Evolutionary conservation across 2,797 vertebrate genomes (phyloP), one percentile per base, ranked within the genome.

Genomic region (Chelon labrosus): DNA sequence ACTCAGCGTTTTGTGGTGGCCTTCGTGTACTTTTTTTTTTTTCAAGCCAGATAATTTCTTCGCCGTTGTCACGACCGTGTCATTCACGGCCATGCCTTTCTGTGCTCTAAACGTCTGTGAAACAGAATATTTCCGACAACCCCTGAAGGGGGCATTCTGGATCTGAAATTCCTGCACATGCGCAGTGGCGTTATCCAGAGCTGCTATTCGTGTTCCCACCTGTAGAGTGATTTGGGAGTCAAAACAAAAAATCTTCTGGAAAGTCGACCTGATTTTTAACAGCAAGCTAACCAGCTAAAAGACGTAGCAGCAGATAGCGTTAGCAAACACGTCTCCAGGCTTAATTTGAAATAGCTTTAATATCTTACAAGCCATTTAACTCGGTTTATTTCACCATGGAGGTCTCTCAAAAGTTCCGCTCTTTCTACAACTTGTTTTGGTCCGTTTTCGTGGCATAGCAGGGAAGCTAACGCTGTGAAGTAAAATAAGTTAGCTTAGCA

Each of bases 231-330:
- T 42, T 42, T 39, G 49, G 58, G 85, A 90, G 82, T 86, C 85
- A 88, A 86, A 92, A 91, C 91, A 88, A 88, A 84, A 84, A 82
- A 63, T 80, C 76, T 90, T 88, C 76, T 81, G 81, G 83, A 90
- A 92, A 90, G 66, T 85, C 87, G 68, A 73, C 2, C 51, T 69
- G 61, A 61, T 66, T 58, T 71, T 59, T 55, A 79, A 65, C 52
- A 47, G 50, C 63, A 39, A 58, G 88, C 84, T 86, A 88, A 70
- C 52, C 9, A 71, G 82, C 76, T 77, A 75, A 80, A 71, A 10
- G 68, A 72, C 64, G 47, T 35, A 75, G 62, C 68, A 22, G 10
- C 5, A n/a, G 61, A 55, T 4, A 65, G 12, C 53, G 0, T 51
- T 13, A 35, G 19, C 14, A 52, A 47, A 76, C 57, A 81, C 67